Evolutionary conservation across 2,113 vertebrate species (phyloP).

Genomic region (Saccopteryx bilineata): DNA sequence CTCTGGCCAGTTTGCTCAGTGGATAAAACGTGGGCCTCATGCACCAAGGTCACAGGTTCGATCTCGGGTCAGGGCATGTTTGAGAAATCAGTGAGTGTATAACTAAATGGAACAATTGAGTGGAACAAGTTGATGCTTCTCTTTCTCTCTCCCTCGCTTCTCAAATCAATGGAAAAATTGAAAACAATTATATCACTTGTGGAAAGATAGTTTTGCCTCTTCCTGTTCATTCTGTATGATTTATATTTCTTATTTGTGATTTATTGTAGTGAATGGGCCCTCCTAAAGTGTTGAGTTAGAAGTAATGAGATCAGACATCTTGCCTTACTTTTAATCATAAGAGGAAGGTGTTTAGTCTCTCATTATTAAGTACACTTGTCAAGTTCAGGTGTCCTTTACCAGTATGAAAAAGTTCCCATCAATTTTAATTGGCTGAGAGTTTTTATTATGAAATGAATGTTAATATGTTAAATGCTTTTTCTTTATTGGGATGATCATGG

Average conservation of each 20-base stretch:
- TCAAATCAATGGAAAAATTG: no score
- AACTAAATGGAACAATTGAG: no score
- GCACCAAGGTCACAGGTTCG: no score
- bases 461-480: neutral
- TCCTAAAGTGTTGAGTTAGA: neutral
- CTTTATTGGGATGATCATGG: neutral
- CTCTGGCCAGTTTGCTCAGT: no score
- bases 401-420: neutral
- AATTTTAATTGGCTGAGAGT: neutral
- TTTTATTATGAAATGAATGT: conserved; percentile 9
- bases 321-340: neutral
- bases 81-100: no score
- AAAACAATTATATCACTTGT: no score
- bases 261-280: neutral
- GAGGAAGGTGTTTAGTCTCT: neutral
- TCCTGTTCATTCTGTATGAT: neutral
- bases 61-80: no score
- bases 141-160: no score
- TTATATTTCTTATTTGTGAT: neutral
- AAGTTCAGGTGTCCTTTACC: neutral
- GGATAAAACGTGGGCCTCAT: no score
- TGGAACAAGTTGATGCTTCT: no score
- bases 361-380: neutral
- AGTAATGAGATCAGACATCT: neutral
- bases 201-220: no score